These are phyloP conservation scores for Emmelina monodactyla DNA, from an alignment of 2,888 invertebrate species.

Conservation along the genomic window DNA sequence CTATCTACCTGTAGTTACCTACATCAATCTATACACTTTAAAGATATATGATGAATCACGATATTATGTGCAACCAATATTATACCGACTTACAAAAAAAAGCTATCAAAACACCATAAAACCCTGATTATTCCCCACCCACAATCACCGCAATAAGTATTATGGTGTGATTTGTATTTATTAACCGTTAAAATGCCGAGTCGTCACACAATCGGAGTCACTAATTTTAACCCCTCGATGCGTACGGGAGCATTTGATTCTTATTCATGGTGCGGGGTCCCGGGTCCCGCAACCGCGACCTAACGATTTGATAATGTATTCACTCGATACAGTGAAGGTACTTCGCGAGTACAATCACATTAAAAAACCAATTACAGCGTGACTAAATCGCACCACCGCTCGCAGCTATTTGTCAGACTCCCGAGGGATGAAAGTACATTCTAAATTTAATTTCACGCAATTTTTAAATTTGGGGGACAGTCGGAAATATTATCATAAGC, in stretches of 20 bases:
- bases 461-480: conserved; percentile 55
- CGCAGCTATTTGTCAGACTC: conserved; percentile 63
- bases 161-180: conserved; percentile 51
- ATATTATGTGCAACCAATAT: too few species aligned
- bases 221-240: conserved; percentile 47
- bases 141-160: conserved; percentile 27
- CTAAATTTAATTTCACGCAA: conserved; percentile 67
- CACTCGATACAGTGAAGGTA: conserved; percentile 65
- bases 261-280: conserved; percentile 53
- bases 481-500: conserved; percentile 42
- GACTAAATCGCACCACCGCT: conserved; percentile 56
- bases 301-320: conserved; percentile 67
- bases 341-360: conserved; percentile 52
- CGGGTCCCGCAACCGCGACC: conserved; percentile 39
- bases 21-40: too few species aligned
- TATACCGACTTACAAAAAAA: too few species aligned
- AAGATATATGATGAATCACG: too few species aligned
- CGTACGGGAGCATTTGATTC: conserved; percentile 42
- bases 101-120: too few species aligned
- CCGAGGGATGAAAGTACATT: conserved; percentile 58
- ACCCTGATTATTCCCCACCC: conserved; percentile 2
- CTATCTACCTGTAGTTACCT: too few species aligned
- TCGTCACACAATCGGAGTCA: conserved; percentile 36
- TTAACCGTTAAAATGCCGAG: conserved; percentile 46
- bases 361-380: conserved; percentile 66